phyloP scores from a whole-genome alignment of 2,888 invertebrate genomes.

The Lasioglossum malachurum region DNA sequence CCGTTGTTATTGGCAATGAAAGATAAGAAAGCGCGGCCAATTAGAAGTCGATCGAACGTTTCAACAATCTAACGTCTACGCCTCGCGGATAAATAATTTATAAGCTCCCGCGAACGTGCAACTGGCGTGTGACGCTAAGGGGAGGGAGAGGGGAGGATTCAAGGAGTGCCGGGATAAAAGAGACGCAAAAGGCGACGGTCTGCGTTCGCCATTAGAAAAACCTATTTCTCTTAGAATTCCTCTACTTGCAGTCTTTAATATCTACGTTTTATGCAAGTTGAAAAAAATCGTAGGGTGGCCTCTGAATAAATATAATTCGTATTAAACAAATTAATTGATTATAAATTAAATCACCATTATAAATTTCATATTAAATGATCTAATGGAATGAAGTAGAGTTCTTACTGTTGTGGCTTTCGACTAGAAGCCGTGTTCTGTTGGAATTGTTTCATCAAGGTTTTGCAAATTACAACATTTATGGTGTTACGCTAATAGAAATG shows the following conservation, averaged over 20 bases:
- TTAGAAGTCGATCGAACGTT: conserved; percentile 17
- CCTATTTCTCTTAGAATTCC: conserved; percentile 27
- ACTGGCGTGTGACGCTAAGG: not conserved
- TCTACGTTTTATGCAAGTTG: not conserved
- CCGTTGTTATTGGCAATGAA: conserved; percentile 32
- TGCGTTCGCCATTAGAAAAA: conserved; percentile 25
- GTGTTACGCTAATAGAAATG: too few species aligned
- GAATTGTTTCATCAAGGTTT: too few species aligned
- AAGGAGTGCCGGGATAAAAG: conserved; percentile 43
- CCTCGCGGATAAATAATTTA: conserved; percentile 46
- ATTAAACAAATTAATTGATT: too few species aligned
- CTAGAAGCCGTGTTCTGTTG: too few species aligned
- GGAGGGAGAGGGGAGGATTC: not conserved
- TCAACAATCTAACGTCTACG: not conserved
- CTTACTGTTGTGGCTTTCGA: too few species aligned
- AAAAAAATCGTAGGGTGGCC: too few species aligned
- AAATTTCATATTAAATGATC: too few species aligned
- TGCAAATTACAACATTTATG: too few species aligned
- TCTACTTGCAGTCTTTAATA: conserved; percentile 38
- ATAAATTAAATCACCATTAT: too few species aligned
- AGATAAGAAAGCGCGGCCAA: conserved; percentile 18
- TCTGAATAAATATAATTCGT: too few species aligned
- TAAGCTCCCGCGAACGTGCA: conserved; percentile 15
- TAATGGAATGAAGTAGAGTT: too few species aligned
- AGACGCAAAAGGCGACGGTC: conserved; percentile 17